A percentile compares a stretch with the other conserved stretches of the same genome.
These are phyloP conservation scores for cat (Felis catus) DNA, from an alignment of 2,113 vertebrate genomes.

Conservation along the genomic window F.catus_Fca126_mat1.0 CM031425.1:25088501-25089000, in stretches of 20 bases:
- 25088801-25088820: conserved; percentile 38
- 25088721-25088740: neutral
- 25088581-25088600: conserved; percentile 5
- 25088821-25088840: conserved; percentile 17
- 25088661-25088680: neutral
- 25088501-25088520: neutral
- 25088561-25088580: conserved; percentile 20
- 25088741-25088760: neutral
- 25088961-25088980: conserved; percentile 41
- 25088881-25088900: neutral
- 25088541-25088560: neutral
- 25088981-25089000: neutral
- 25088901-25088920: neutral
- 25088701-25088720: neutral
- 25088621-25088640: neutral
- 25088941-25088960: conserved; percentile 39
- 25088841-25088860: neutral
- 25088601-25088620: conserved; percentile 5
- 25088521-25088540: neutral
- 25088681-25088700: conserved; percentile 17
- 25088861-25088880: conserved; percentile 54
- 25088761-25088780: conserved; percentile 28
- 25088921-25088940: neutral
- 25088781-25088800: conserved; percentile 36
- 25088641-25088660: neutral